Evolutionary conservation across 2,113 vertebrate genomes (phyloP).

Genomic region (Psilopsiagon aymara): DNA sequence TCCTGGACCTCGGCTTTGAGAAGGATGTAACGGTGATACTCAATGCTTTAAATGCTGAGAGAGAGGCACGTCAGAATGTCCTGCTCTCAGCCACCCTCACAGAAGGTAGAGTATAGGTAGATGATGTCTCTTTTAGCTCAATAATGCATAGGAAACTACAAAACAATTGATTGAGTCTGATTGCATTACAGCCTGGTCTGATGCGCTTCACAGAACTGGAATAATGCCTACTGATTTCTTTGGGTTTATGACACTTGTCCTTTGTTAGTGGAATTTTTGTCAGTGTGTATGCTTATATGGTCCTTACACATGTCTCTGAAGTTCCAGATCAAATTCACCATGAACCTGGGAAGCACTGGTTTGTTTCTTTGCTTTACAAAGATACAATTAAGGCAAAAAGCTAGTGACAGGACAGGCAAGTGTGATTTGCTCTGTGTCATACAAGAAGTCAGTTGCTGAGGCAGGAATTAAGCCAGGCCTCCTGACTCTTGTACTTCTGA

Average conservation of each 20-base stretch:
- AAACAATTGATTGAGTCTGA: neutral
- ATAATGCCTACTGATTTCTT: neutral
- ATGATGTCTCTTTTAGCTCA: neutral
- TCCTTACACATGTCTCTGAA: neutral
- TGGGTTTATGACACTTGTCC: neutral
- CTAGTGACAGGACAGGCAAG: neutral
- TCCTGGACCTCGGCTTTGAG: constrained; percentile 94
- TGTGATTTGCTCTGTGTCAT: neutral
- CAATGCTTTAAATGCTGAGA: constrained; percentile 84
- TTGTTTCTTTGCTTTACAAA: neutral
- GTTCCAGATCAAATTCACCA: neutral
- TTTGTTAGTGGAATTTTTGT: neutral
- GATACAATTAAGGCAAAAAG: neutral
- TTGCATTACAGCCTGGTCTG: neutral
- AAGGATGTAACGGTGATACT: constrained; percentile 90
- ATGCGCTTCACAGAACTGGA: neutral
- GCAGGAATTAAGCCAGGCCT: neutral
- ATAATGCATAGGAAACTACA: neutral
- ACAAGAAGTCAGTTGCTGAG: neutral
- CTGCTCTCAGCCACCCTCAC: constrained; percentile 93
- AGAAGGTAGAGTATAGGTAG: constrained; percentile 71
- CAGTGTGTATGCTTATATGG: neutral
- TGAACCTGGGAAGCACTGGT: neutral
- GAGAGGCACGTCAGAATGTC: constrained; percentile 84
- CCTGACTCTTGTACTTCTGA: neutral